Evolutionary conservation across 2,888 invertebrate genomes (phyloP), one percentile per base, ranked within the genome.

Genomic region (Agonopterix arenella): DNA sequence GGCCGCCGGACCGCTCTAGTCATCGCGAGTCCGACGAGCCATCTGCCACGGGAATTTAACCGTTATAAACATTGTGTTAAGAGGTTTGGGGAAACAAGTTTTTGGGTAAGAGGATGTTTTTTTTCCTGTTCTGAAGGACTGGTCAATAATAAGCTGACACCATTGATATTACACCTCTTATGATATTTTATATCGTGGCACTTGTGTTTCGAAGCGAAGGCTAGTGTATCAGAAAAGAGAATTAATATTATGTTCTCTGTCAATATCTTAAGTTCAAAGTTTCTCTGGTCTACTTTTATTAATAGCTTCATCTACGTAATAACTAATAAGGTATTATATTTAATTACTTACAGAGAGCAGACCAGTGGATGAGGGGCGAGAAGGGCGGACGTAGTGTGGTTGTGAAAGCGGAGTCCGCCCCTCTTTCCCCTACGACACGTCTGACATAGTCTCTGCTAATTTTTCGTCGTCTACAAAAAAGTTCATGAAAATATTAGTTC

Each of bases 1-100:
- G 70, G 74, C 81, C 83, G 76, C 83, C 80, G 77, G 83, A 70
- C 78, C 84, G 81, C 82, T 82, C 89, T 89, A 89, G 89, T 90
- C 90, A 90, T 90, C 89, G 90, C 80, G 84, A 64, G 69, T 88
- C 89, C 76, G 85, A 79, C 73, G 77, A 76, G 68, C 84, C 83
- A 70, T 79, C 80, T 81, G 77, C 63, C 65, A 56, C 11, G n/a
- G 43, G 11, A 43, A 8, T n/a, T 43, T 13, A 43, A 13, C 28
- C 10, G 11, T 11, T n/a, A 43, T 43, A 8, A n/a, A 43, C 7
- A 11, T 11, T 11, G 8, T 43, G 43, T 43, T 11, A 43, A 11
- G 8, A 13, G 8, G 8, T 11, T 8, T 8, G 10, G 11, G n/a
- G 4, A 8, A 11, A 11, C 11, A 5, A 11, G 11, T 43, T n/a